Evolutionary conservation across 2,888 invertebrate genomes (phyloP).

Genomic region (Pilophorus perplexus): DNA sequence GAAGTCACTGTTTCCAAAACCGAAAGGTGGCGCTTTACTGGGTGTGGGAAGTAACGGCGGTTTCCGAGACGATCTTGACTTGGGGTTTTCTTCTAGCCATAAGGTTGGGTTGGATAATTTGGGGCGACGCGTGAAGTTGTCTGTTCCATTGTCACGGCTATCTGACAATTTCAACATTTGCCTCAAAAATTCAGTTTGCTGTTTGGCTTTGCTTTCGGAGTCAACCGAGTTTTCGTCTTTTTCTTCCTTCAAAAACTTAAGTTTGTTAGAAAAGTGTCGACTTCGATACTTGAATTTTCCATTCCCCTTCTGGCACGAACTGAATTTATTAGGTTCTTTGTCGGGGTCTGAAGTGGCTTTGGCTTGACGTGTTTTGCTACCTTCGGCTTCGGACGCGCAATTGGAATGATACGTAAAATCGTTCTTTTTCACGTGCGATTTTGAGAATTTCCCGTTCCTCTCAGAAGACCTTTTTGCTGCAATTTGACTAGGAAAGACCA

Average conservation of each 20-base stretch:
- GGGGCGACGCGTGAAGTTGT: not conserved
- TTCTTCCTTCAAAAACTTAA: conserved; percentile 2
- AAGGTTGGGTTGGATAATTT: too few relatives aligned
- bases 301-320: not conserved
- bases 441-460: too few relatives aligned
- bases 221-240: conserved; percentile 9
- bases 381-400: too few relatives aligned
- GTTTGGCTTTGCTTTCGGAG: conserved; percentile 30
- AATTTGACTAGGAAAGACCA: too few relatives aligned
- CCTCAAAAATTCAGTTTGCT: conserved; percentile 42
- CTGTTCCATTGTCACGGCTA: not conserved
- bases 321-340: not conserved
- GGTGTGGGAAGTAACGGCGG: conserved; percentile 7
- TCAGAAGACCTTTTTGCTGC: too few relatives aligned
- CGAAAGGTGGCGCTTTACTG: not conserved
- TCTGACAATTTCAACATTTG: conserved; percentile 35
- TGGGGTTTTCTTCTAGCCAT: not conserved
- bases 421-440: not conserved
- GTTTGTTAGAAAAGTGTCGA: conserved; percentile 11
- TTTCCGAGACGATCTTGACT: not conserved
- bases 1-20: conserved; percentile 5
- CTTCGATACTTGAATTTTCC: not conserved
- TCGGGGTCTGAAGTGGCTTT: conserved; percentile 2
- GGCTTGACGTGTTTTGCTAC: too few relatives aligned
- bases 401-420: not conserved